Percentiles rank a stretch among this genome's conserved stretches.
These are phyloP conservation scores for Papilio xuthus DNA, from an alignment of 1,140 invertebrate species.

Conservation along the genomic window DNA sequence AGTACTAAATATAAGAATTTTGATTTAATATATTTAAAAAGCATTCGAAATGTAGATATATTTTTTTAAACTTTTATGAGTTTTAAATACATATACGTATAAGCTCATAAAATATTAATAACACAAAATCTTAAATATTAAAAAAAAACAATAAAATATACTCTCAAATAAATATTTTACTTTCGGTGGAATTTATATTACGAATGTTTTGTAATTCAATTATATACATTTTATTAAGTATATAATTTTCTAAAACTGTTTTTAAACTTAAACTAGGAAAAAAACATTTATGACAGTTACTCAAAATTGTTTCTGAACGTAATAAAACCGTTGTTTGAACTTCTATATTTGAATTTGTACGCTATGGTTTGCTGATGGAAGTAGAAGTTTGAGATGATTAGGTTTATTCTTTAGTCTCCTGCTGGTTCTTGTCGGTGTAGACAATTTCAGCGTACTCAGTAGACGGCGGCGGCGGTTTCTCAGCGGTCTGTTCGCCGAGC, in stretches of 20 bases:
- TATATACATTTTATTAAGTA: conserved; percentile 4
- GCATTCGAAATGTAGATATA: conserved; percentile 10
- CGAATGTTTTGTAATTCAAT: background rate
- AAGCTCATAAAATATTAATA: conserved; percentile 10
- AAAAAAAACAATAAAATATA: conserved; percentile 33
- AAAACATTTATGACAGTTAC: background rate
- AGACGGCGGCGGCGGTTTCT: conserved; percentile 67
- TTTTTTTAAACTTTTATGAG: conserved; percentile 13
- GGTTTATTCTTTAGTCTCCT: conserved; percentile 64
- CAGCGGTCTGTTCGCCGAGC: conserved; percentile 63
- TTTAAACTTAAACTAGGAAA: background rate
- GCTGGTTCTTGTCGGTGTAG: conserved; percentile 64
- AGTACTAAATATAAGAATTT: conserved; percentile 18
- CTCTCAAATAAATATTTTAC: conserved; percentile 37
- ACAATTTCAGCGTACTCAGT: conserved; percentile 77
- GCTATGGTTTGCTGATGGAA: background rate
- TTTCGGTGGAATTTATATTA: conserved; percentile 21
- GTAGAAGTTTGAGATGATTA: background rate
- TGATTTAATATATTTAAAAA: conserved; percentile 14
- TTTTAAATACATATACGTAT: conserved; percentile 17
- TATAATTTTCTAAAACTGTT: too few relatives aligned
- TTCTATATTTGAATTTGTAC: conserved; percentile 5
- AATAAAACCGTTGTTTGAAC: background rate
- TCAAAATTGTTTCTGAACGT: background rate
- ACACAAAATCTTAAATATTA: conserved; percentile 31